Evolutionary conservation across 2,113 vertebrate species (phyloP).

Genomic region (Myocastor coypus): DNA sequence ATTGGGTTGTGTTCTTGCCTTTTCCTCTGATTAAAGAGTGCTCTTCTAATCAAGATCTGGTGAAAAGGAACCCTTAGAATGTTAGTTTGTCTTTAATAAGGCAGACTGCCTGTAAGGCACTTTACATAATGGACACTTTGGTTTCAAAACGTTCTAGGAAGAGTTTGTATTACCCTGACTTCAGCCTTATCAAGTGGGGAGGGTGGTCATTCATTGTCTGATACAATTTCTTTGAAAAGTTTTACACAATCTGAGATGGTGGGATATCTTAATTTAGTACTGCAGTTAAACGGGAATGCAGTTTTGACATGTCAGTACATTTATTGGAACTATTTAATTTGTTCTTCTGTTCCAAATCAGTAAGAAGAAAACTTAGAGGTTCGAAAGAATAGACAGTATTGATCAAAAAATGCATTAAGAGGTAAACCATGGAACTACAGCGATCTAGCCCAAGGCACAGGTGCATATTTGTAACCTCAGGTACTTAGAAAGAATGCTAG

Average conservation of each 20-base stretch:
- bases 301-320: neutral
- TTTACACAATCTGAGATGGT: neutral
- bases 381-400: neutral
- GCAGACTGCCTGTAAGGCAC: neutral
- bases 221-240: neutral
- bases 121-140: neutral
- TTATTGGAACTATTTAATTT: neutral
- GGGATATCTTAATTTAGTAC: neutral
- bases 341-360: neutral
- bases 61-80: neutral
- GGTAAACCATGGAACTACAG: neutral
- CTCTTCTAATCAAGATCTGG: neutral
- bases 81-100: neutral
- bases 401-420: neutral
- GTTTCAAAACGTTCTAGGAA: constrained; percentile 40
- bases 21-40: neutral
- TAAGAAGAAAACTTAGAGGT: constrained; percentile 6
- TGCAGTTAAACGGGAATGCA: neutral
- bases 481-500: neutral
- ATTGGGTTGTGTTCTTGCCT: neutral
- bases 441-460: neutral
- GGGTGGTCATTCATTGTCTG: neutral
- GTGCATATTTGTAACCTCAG: neutral
- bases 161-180: neutral
- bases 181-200: neutral